Conservation (phyloP, 2,113 vertebrate genomes). For the Candoia aspera region DNA sequence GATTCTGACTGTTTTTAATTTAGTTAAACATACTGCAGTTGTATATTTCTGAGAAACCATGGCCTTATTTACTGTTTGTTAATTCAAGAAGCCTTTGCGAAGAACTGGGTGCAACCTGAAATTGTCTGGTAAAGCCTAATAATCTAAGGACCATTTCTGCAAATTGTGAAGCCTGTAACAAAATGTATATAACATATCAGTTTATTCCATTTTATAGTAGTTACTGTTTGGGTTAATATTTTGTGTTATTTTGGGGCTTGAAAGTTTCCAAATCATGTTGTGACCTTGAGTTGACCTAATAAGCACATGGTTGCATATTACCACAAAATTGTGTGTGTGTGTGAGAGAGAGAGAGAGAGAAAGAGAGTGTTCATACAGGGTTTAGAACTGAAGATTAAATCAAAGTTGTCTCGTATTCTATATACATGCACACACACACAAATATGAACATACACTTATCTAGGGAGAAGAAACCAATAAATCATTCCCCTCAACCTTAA, state of each 20-base stretch:
- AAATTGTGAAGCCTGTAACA: background rate
- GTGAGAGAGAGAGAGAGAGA: background rate
- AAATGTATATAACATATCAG: too few relatives aligned
- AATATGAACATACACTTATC: background rate
- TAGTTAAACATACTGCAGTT: background rate
- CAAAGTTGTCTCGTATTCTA: background rate
- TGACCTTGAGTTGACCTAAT: too few relatives aligned
- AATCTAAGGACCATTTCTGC: background rate
- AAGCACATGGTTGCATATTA: too few relatives aligned
- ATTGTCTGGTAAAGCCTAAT: background rate
- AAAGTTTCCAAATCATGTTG: background rate
- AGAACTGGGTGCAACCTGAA: background rate
- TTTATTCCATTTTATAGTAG: background rate
- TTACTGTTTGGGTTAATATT: background rate
- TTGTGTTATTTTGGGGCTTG: background rate
- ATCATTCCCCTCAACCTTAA: background rate
- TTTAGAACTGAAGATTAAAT: background rate
- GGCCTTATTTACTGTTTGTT: background rate
- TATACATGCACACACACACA: background rate
- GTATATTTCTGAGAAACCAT: background rate
- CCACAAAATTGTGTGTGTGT: too few relatives aligned
- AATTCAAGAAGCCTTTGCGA: background rate
- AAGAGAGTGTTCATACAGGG: background rate
- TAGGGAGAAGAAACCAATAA: background rate
- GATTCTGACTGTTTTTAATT: background rate